Percentiles rank a stretch among this genome's conserved stretches.
Conservation (phyloP, 2,888 invertebrate genomes). For the Cremastinae sp. region DNA sequence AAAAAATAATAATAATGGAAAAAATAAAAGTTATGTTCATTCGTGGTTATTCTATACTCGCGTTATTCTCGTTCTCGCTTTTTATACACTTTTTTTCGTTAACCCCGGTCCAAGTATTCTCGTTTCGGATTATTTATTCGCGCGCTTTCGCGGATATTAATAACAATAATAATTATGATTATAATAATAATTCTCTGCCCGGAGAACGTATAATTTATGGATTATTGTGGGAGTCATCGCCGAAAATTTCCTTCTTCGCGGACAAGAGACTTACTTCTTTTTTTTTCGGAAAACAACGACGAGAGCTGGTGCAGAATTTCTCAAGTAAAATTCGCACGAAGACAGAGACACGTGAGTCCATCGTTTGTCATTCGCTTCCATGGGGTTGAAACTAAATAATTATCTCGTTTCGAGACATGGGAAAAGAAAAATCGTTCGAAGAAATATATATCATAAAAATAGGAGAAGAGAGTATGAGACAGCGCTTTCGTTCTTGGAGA, state of each 20-base stretch:
- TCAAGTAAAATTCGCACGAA: constrained; percentile 63
- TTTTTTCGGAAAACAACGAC: not conserved
- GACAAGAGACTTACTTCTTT: not conserved
- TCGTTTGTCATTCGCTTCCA: constrained; percentile 73
- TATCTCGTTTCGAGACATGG: not conserved
- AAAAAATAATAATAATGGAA: constrained; percentile 18
- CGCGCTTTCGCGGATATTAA: not conserved
- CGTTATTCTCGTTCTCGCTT: constrained; percentile 4
- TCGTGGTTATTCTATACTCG: constrained; percentile 34
- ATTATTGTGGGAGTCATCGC: not conserved
- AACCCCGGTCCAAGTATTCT: not conserved
- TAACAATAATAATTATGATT: not conserved
- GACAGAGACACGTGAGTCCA: constrained; percentile 71
- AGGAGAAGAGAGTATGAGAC: no score
- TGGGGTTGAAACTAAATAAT: constrained; percentile 62
- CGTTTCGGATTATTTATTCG: constrained; percentile 6
- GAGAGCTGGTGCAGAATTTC: constrained; percentile 6
- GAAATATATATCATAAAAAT: no score
- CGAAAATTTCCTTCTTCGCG: no score
- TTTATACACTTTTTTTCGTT: constrained; percentile 16
- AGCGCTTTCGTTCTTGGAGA: no score
- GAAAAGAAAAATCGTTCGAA: constrained; percentile 7
- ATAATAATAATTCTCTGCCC: not conserved
- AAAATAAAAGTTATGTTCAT: constrained; percentile 33
- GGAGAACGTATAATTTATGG: not conserved